Percentiles rank a stretch among this genome's conserved stretches.
Conservation (phyloP, 2,113 vertebrate species). For the Oxyura jamaicensis region DNA sequence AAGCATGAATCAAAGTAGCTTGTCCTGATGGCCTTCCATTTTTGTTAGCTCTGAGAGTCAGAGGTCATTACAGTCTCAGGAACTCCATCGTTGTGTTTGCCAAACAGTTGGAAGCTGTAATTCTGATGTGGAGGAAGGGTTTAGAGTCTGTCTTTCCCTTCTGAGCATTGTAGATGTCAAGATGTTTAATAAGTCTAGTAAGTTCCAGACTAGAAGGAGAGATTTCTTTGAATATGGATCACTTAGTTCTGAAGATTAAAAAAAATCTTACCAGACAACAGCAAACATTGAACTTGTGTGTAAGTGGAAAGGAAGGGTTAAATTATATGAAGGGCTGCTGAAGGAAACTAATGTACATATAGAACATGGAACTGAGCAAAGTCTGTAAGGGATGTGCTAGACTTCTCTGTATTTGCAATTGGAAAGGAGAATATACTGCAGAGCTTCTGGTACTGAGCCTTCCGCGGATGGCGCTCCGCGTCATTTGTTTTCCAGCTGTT, state of each 20-base stretch:
- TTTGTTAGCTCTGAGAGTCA: neutral
- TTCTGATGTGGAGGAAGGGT: neutral
- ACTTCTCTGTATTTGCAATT: accelerated
- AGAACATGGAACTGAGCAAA: neutral
- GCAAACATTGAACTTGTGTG: too few relatives aligned
- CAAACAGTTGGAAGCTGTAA: neutral
- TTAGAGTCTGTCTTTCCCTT: neutral
- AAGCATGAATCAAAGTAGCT: neutral
- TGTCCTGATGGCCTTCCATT: neutral
- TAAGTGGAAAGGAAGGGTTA: neutral
- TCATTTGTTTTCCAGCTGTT: neutral
- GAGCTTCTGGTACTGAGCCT: neutral
- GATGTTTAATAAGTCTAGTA: neutral
- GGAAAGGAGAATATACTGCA: neutral
- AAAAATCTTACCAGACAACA: neutral
- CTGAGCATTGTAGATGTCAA: neutral
- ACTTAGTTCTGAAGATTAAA: neutral
- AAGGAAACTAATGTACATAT: accelerated
- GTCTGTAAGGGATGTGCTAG: neutral
- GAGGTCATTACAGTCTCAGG: neutral
- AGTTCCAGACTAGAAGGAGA: neutral
- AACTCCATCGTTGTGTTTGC: neutral
- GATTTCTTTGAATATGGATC: neutral
- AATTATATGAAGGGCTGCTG: neutral
- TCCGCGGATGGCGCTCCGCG: neutral